Evolutionary conservation across 2,888 invertebrate genomes (phyloP).

Genomic region (Balanococcus diminutus): DNA sequence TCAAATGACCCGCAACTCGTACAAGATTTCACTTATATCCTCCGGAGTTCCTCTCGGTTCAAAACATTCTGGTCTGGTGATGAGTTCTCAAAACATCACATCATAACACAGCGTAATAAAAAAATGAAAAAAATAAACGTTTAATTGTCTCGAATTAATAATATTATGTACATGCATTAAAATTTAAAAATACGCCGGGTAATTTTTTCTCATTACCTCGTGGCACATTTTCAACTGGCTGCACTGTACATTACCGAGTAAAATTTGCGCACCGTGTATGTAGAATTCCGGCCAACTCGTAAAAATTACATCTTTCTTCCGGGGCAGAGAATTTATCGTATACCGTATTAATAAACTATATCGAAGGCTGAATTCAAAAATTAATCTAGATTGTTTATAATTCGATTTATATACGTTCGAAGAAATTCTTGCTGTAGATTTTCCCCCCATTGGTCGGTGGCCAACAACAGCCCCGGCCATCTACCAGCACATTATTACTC

Average conservation of each 20-base stretch:
- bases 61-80: background rate
- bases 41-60: background rate
- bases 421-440: background rate
- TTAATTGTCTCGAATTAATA: background rate
- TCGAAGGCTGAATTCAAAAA: background rate
- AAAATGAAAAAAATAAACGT: background rate
- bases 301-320: background rate
- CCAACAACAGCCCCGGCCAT: background rate
- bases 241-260: background rate
- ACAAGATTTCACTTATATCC: constrained; percentile 9
- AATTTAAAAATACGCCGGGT: background rate
- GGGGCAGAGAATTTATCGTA: background rate
- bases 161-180: too few relatives aligned
- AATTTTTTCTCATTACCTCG: constrained; percentile 3
- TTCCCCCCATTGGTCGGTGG: background rate
- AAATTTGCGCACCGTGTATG: background rate
- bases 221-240: background rate
- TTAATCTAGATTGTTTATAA: constrained; percentile 41
- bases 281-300: background rate
- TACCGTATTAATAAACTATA: background rate
- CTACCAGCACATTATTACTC: background rate
- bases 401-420: background rate
- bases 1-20: background rate
- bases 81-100: background rate
- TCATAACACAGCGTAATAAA: background rate